Conservation (phyloP, 2,888 invertebrate species). For the Ametastegia equiseti region DNA sequence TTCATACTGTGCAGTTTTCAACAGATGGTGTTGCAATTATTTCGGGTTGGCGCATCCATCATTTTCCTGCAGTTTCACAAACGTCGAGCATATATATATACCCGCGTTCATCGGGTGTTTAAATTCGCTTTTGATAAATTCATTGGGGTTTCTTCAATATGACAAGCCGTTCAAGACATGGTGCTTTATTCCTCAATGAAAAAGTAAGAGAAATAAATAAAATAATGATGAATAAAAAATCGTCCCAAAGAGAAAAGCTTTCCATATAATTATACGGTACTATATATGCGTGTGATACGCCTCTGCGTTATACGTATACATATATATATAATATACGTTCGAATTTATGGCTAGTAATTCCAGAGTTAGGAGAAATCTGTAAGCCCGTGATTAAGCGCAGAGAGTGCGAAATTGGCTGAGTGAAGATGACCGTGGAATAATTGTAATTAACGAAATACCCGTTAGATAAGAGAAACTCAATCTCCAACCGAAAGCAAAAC, state of each 20-base stretch:
- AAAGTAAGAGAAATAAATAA: not conserved
- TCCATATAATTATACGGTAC: not conserved
- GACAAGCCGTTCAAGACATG: not conserved
- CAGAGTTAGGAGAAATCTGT: conserved; percentile 15
- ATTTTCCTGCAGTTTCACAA: conserved; percentile 5
- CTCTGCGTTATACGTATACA: not conserved
- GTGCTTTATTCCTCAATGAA: not conserved
- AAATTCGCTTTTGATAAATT: not conserved
- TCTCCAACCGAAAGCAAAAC: conserved; percentile 27
- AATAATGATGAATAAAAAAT: not conserved
- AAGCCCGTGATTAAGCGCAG: conserved; percentile 8
- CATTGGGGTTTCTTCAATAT: not conserved
- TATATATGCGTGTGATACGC: conserved; percentile 7
- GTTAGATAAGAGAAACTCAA: conserved; percentile 32
- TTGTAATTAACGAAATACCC: conserved; percentile 38
- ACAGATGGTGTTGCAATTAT: conserved; percentile 34
- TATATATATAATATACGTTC: not conserved
- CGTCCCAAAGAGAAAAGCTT: not conserved
- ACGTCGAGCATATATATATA: not conserved
- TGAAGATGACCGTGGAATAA: conserved; percentile 3
- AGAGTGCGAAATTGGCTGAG: conserved; percentile 13
- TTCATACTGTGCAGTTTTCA: conserved; percentile 27
- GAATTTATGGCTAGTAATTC: conserved; percentile 6
- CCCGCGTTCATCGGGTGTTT: not conserved
- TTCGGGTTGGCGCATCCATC: conserved; percentile 32